Percentiles rank a stretch among this genome's conserved stretches.
Evolutionary conservation across 2,113 vertebrate genomes (phyloP).

Genomic region (Sarotherodon lohbergeri): DNA sequence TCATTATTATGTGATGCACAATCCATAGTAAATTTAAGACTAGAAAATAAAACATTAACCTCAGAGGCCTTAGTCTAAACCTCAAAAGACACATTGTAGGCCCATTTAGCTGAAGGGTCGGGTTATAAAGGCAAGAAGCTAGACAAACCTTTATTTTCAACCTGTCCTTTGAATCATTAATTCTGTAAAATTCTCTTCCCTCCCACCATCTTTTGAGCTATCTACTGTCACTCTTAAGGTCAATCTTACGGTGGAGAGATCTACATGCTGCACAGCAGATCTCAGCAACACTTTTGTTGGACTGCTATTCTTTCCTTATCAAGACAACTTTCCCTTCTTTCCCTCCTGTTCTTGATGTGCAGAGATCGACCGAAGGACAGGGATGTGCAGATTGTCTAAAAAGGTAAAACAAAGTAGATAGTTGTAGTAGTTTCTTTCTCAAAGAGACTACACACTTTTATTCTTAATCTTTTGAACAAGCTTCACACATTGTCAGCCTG

Average conservation of each 20-base stretch:
- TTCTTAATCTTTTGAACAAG: slow-evolving; percentile 51
- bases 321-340: background rate
- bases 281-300: slow-evolving; percentile 15
- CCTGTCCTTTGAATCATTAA: slow-evolving; percentile 30
- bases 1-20: slow-evolving; percentile 10
- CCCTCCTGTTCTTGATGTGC: slow-evolving; percentile 9
- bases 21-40: background rate
- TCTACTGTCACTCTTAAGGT: background rate
- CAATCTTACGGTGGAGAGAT: background rate
- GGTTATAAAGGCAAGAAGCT: slow-evolving; percentile 28
- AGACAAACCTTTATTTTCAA: slow-evolving; percentile 28
- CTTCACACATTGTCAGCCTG: background rate
- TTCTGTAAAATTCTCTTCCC: slow-evolving; percentile 30
- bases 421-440: slow-evolving; percentile 10
- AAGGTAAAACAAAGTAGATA: background rate
- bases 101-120: slow-evolving; percentile 26
- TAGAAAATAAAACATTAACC: slow-evolving; percentile 25
- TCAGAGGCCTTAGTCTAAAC: slow-evolving; percentile 10
- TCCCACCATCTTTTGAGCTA: slow-evolving; percentile 25
- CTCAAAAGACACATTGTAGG: slow-evolving; percentile 10
- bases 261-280: slow-evolving; percentile 5
- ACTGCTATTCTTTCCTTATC: background rate
- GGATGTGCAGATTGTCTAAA: slow-evolving; percentile 60
- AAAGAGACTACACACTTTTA: slow-evolving; percentile 48
- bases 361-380: slow-evolving; percentile 44